These are phyloP conservation scores for Anomalospiza imberbis DNA, from an alignment of 2,797 vertebrate genomes.

Conservation along the genomic window DNA sequence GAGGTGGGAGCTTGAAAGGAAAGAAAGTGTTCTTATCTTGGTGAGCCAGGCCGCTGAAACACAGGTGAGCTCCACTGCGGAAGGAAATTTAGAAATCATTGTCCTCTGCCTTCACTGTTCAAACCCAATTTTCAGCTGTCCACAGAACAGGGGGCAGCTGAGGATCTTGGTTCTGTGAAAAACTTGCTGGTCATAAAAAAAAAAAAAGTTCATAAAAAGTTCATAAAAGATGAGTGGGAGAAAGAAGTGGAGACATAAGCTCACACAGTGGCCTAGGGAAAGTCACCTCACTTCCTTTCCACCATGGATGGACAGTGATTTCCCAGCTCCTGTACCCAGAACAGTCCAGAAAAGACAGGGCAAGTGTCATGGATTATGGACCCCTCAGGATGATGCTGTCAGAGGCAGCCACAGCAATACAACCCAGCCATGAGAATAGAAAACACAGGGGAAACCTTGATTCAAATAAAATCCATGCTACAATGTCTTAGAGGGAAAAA, in stretches of 20 bases:
- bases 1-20: not conserved
- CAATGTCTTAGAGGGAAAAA: not conserved
- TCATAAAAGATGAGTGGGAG: not conserved
- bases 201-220: no score
- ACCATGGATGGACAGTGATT: not conserved
- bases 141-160: not conserved
- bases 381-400: not conserved
- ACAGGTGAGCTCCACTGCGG: not conserved
- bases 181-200: not conserved
- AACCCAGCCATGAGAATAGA: not conserved
- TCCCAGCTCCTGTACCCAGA: not conserved
- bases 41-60: not conserved
- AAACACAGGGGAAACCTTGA: not conserved
- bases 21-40: not conserved
- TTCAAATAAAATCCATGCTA: not conserved
- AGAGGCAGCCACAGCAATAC: not conserved
- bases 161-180: not conserved
- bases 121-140: not conserved
- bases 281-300: not conserved
- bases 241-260: not conserved
- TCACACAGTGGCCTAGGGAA: accelerated
- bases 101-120: not conserved
- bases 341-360: not conserved
- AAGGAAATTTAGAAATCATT: not conserved
- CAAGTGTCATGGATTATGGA: not conserved